These are phyloP conservation scores for Palythoa grandis DNA, from an alignment of 92 coral and sea anemone species.

Conservation along the genomic window DNA sequence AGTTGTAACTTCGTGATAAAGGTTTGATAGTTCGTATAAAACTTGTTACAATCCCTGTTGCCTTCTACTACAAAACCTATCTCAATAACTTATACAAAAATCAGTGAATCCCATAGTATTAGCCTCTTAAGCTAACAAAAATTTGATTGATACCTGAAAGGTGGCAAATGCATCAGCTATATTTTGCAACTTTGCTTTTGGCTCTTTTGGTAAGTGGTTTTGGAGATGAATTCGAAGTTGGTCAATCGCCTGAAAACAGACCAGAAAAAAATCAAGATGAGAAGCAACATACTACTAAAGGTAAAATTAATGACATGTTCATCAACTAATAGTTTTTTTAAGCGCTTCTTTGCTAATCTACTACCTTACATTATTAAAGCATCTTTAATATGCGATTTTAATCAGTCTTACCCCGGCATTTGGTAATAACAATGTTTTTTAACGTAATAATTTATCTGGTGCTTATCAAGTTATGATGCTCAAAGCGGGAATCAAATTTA, in stretches of 20 bases:
- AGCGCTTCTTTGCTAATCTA: too few relatives aligned
- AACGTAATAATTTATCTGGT: too few relatives aligned
- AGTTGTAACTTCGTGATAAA: too few relatives aligned
- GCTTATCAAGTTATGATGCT: too few relatives aligned
- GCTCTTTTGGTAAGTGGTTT: constrained; percentile 78
- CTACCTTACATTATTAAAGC: too few relatives aligned
- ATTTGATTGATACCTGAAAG: constrained; percentile 65
- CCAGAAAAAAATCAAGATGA: background rate
- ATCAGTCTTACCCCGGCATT: too few relatives aligned
- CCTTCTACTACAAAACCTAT: background rate
- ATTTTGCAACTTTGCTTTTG: constrained; percentile 76
- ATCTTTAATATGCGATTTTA: too few relatives aligned
- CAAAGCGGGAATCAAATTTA: too few relatives aligned
- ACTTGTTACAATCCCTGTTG: background rate
- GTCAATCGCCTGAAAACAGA: constrained; percentile 68
- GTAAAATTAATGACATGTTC: background rate
- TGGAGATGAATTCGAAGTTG: constrained; percentile 81
- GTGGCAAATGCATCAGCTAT: constrained; percentile 85
- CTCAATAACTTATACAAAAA: too few relatives aligned
- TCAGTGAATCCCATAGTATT: background rate
- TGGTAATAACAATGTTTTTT: too few relatives aligned
- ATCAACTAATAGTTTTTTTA: too few relatives aligned
- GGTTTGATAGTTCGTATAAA: too few relatives aligned
- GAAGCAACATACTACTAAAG: background rate
- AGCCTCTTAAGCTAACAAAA: background rate